phyloP scores from a whole-genome alignment of 1,140 invertebrate species.

The Lineus longissimus region DNA sequence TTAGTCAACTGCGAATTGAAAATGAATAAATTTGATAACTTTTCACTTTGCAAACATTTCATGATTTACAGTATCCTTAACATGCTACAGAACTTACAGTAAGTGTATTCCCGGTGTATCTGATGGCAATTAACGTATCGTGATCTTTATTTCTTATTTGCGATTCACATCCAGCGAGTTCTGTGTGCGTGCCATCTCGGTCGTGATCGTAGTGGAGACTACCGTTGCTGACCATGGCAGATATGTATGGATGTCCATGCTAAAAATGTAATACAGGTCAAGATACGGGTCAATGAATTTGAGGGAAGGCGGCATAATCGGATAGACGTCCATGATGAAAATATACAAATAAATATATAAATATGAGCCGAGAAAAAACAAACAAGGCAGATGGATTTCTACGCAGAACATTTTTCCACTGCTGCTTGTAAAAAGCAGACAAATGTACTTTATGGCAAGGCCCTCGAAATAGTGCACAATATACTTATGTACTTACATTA shows the following conservation, averaged over 20 bases:
- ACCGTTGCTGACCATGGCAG: slow-evolving; percentile 98
- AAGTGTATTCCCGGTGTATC: slow-evolving; percentile 85
- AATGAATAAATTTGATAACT: no score
- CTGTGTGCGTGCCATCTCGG: slow-evolving; percentile 94
- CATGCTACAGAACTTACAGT: no score
- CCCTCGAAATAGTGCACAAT: no score
- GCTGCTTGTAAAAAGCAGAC: no score
- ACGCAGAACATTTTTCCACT: no score
- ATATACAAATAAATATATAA: slow-evolving; percentile 4
- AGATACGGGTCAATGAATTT: no score
- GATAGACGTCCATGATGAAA: slow-evolving; percentile 3
- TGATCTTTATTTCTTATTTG: slow-evolving; percentile 90
- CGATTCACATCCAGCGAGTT: slow-evolving; percentile 77
- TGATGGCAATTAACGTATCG: slow-evolving; percentile 84
- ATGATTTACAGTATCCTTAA: no score
- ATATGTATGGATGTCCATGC: slow-evolving; percentile 98
- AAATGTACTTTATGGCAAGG: no score
- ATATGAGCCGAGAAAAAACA: no score
- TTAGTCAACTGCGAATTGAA: no score
- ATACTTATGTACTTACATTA: slow-evolving; percentile 81
- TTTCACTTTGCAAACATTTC: no score
- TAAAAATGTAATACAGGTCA: slow-evolving; percentile 53
- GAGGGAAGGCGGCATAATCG: slow-evolving; percentile 8
- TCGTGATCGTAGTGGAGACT: slow-evolving; percentile 95
- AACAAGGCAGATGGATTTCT: no score